A percentile compares a stretch with the other conserved stretches of the same genome.
Evolutionary conservation across 2,113 vertebrate species (phyloP).

Genomic region (Falcunculus frontatus): DNA sequence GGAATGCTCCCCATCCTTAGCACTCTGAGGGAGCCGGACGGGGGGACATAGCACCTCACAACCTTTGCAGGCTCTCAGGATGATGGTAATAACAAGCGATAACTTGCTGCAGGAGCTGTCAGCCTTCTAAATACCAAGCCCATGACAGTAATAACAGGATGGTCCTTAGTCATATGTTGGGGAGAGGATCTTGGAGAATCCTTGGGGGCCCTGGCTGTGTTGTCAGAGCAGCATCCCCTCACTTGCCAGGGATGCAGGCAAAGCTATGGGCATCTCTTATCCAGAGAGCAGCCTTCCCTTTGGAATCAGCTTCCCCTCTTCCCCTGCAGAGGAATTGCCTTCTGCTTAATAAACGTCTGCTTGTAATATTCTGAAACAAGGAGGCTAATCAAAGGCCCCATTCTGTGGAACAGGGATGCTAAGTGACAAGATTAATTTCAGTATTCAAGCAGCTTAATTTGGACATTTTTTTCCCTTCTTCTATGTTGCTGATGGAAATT

Average conservation of each 20-base stretch:
- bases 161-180: neutral
- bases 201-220: neutral
- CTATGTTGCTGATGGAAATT: constrained; percentile 73
- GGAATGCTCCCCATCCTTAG: neutral
- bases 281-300: neutral
- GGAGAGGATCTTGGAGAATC: neutral
- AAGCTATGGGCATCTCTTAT: neutral
- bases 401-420: constrained; percentile 69
- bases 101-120: constrained; percentile 17
- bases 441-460: constrained; percentile 81
- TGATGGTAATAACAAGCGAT: neutral
- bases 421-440: constrained; percentile 82
- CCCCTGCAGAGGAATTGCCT: constrained; percentile 44
- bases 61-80: neutral
- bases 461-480: constrained; percentile 51
- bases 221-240: neutral
- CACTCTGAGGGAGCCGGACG: neutral
- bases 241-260: neutral
- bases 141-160: neutral
- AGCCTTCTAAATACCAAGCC: neutral
- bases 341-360: constrained; percentile 70
- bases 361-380: constrained; percentile 79
- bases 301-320: constrained; percentile 29
- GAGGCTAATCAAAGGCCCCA: constrained; percentile 76
- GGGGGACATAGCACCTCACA: neutral